These are phyloP conservation scores for Sinocyclocheilus anshuiensis DNA, from an alignment of 2,113 vertebrate species.

Conservation along the genomic window DNA sequence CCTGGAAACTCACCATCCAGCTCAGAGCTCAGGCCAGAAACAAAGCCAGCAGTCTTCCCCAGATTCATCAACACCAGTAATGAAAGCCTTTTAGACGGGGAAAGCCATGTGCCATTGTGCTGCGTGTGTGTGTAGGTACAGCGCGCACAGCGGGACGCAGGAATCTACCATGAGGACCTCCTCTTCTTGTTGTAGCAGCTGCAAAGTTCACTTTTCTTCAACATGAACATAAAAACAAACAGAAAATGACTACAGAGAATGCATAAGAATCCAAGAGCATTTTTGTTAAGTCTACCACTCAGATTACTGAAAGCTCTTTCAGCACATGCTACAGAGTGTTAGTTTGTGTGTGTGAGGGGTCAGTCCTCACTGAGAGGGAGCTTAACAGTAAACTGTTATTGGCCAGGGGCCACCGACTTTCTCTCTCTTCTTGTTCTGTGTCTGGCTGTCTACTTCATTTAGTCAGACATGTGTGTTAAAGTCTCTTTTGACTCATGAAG, in stretches of 20 bases:
- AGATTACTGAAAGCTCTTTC: slow-evolving; percentile 5
- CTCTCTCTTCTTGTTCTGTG: neutral
- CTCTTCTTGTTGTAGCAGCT: slow-evolving; percentile 34
- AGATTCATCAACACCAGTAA: slow-evolving; percentile 48
- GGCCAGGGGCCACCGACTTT: neutral
- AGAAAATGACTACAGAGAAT: neutral
- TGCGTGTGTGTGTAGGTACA: slow-evolving; percentile 26
- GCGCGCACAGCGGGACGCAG: slow-evolving; percentile 55
- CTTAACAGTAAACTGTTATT: slow-evolving; percentile 22
- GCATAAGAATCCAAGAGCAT: neutral
- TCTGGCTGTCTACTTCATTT: neutral
- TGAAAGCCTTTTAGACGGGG: slow-evolving; percentile 57
- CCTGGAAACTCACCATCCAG: slow-evolving; percentile 49
- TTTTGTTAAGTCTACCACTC: neutral
- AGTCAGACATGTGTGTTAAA: neutral
- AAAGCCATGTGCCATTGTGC: slow-evolving; percentile 32
- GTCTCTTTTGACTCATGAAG: neutral
- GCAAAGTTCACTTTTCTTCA: slow-evolving; percentile 19
- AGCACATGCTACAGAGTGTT: neutral
- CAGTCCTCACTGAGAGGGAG: neutral
- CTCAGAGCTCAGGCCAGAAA: slow-evolving; percentile 43
- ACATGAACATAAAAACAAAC: neutral
- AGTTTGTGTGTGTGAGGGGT: slow-evolving; percentile 24
- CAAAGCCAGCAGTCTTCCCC: slow-evolving; percentile 66
- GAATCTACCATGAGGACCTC: slow-evolving; percentile 33